These are phyloP conservation scores for Lypha dubia DNA, from an alignment of 2,888 invertebrate genomes.

Conservation along the genomic window DNA sequence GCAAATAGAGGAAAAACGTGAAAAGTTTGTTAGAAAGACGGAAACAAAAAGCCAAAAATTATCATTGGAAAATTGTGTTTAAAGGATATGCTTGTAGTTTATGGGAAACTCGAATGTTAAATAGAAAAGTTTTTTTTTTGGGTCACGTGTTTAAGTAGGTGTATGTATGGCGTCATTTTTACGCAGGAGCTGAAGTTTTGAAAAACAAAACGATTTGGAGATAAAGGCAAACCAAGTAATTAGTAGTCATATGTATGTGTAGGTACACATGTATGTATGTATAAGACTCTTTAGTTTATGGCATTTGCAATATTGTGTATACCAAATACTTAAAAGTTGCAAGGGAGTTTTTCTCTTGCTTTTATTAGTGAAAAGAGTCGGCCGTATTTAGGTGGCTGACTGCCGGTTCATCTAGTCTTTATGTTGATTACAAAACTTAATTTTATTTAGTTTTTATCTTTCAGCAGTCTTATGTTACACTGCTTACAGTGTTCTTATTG, in stretches of 20 bases:
- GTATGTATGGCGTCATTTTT: not conserved
- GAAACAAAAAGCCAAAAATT: conserved; percentile 20
- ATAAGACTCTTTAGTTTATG: conserved; percentile 50
- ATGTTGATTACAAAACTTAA: conserved; percentile 17
- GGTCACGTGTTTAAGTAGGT: not conserved
- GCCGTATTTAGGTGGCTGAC: not conserved
- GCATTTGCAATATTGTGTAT: not conserved
- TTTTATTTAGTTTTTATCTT: conserved; percentile 2
- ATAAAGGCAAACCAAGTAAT: conserved; percentile 56
- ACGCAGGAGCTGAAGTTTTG: not conserved
- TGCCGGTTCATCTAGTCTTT: conserved; percentile 14
- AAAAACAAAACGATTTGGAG: not conserved
- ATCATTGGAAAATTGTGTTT: conserved; percentile 26
- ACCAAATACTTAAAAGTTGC: not conserved
- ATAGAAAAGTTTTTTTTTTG: conserved; percentile 19
- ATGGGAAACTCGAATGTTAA: conserved; percentile 27
- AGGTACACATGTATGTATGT: not conserved
- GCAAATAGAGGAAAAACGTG: conserved; percentile 79
- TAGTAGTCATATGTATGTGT: conserved; percentile 36
- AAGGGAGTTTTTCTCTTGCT: not conserved
- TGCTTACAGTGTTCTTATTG: not conserved
- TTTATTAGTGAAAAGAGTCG: not conserved
- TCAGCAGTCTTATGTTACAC: conserved; percentile 6
- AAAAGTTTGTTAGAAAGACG: conserved; percentile 27
- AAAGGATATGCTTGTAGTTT: not conserved